Conservation (phyloP, 1,140 invertebrate species). For the Oppia nitens region DNA sequence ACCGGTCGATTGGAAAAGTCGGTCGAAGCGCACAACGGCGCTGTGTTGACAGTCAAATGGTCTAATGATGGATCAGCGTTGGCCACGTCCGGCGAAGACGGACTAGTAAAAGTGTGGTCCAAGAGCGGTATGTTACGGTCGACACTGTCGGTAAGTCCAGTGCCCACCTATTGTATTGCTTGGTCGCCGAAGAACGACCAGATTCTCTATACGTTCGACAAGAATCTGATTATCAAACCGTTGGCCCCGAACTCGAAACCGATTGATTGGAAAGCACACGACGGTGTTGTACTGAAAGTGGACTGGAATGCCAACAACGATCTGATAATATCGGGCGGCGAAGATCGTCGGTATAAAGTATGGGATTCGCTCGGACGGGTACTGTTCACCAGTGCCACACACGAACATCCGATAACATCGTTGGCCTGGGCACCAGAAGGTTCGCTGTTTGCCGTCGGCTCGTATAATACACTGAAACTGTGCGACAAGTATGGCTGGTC, state of each 20-base stretch:
- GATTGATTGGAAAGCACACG: slow-evolving; percentile 86
- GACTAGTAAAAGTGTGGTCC: slow-evolving; percentile 90
- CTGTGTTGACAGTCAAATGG: slow-evolving; percentile 59
- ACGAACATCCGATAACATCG: slow-evolving; percentile 79
- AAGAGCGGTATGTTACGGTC: slow-evolving; percentile 83
- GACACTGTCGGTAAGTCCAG: slow-evolving; percentile 58
- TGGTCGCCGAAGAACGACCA: slow-evolving; percentile 73
- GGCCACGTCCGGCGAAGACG: slow-evolving; percentile 66
- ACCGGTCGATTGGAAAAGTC: slow-evolving; percentile 79
- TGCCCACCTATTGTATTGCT: slow-evolving; percentile 53
- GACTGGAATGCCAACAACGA: slow-evolving; percentile 76
- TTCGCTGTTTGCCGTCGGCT: slow-evolving; percentile 76
- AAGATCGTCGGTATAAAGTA: slow-evolving; percentile 86
- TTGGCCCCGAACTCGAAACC: slow-evolving; percentile 73
- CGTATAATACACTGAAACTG: slow-evolving; percentile 74
- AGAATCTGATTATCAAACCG: slow-evolving; percentile 69
- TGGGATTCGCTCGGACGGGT: slow-evolving; percentile 81
- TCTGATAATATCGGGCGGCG: slow-evolving; percentile 76
- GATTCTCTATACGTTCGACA: slow-evolving; percentile 66
- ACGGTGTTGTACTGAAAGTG: slow-evolving; percentile 67
- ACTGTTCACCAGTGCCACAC: slow-evolving; percentile 58
- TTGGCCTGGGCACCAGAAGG: slow-evolving; percentile 78
- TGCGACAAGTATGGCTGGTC: slow-evolving; percentile 96
- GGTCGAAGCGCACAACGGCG: slow-evolving; percentile 76
- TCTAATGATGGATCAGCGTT: slow-evolving; percentile 79